phyloP scores from a whole-genome alignment of 2,797 vertebrate species.

The Helicolenus hilgendorfi region DNA sequence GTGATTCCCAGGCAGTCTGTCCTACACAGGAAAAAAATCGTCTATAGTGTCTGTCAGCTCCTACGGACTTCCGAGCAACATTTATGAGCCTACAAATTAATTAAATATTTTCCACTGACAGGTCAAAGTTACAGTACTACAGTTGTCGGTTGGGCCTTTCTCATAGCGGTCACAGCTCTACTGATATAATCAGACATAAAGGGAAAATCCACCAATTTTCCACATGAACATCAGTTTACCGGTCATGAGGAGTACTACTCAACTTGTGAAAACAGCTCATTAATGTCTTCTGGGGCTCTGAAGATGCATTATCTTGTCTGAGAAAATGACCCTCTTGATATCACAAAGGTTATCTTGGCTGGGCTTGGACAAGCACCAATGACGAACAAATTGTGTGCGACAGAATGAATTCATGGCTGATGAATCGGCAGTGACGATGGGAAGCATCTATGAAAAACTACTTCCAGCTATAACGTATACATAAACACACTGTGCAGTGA shows the following conservation, averaged over 20 bases:
- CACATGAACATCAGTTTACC: background rate
- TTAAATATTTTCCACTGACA: background rate
- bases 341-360: background rate
- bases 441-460: background rate
- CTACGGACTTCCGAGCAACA: background rate
- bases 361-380: background rate
- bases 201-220: background rate
- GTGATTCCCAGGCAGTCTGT: background rate
- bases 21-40: too few species aligned
- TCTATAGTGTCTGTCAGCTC: too few species aligned
- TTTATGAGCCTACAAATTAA: background rate
- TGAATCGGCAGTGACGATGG: background rate
- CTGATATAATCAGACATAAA: background rate
- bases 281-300: background rate
- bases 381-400: background rate
- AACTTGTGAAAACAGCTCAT: background rate
- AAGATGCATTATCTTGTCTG: background rate
- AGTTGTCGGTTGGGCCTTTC: background rate
- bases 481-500: constrained; percentile 39
- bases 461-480: background rate
- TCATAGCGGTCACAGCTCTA: background rate
- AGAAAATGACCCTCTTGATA: background rate
- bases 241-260: background rate
- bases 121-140: background rate
- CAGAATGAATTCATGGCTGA: background rate